A percentile compares a stretch with the other conserved stretches of the same genome.
Conservation (phyloP, 2,797 vertebrate genomes). For the Crocodylus rhombifer region DNA sequence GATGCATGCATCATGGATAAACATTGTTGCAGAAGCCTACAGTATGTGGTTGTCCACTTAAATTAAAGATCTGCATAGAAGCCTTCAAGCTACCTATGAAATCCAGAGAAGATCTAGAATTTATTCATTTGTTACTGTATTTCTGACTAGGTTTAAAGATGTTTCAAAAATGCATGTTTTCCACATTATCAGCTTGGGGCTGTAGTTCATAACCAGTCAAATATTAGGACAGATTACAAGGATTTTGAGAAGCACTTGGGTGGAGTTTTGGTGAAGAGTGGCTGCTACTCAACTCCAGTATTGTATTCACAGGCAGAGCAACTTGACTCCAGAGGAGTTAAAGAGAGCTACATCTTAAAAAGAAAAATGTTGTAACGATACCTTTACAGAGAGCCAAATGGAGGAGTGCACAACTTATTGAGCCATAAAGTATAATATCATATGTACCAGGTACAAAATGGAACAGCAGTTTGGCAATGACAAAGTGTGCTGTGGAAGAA, state of each 20-base stretch:
- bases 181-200: neutral
- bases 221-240: neutral
- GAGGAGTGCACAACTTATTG: constrained; percentile 51
- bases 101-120: neutral
- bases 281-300: neutral
- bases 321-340: constrained; percentile 22
- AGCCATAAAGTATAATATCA: constrained; percentile 12
- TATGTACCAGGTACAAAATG: constrained; percentile 6
- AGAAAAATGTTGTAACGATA: neutral
- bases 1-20: neutral
- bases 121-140: neutral
- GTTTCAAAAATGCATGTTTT: neutral
- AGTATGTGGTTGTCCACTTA: neutral
- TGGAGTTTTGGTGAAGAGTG: neutral
- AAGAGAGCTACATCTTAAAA: neutral
- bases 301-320: neutral
- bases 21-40: neutral
- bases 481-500: neutral
- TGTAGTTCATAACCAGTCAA: neutral
- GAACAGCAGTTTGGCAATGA: constrained; percentile 59
- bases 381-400: constrained; percentile 60
- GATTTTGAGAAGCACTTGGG: neutral
- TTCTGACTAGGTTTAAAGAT: neutral
- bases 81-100: neutral
- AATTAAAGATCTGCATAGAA: neutral